Conservation (phyloP, 2,888 invertebrate genomes). For the Drosophila flavopinicola region DNA sequence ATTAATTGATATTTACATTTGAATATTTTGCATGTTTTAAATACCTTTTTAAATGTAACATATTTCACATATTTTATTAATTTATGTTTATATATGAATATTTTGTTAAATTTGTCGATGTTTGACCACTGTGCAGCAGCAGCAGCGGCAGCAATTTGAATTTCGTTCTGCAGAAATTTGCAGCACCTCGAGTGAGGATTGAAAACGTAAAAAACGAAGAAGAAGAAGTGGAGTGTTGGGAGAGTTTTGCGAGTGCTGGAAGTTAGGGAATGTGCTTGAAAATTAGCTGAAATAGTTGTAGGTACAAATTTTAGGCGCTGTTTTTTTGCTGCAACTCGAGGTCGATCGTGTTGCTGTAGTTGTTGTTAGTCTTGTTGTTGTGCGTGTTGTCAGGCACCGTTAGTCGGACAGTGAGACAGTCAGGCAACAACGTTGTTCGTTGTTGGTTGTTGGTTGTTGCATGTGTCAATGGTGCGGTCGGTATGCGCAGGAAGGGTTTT, state of each 20-base stretch:
- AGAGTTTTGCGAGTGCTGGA: conserved; percentile 13
- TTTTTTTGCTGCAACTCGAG: conserved; percentile 18
- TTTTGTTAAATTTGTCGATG: too few species aligned
- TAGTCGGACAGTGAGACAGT: conserved; percentile 47
- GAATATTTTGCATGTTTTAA: too few species aligned
- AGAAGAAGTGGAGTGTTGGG: conserved; percentile 15
- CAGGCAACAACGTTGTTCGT: conserved; percentile 64
- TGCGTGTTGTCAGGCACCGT: conserved; percentile 75
- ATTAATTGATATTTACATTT: too few species aligned
- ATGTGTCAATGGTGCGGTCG: conserved; percentile 68
- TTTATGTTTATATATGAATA: not conserved
- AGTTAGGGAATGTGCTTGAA: conserved; percentile 71
- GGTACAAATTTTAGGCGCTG: conserved; percentile 77
- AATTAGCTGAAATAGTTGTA: conserved; percentile 81
- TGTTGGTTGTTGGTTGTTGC: conserved; percentile 69
- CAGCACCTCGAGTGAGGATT: conserved; percentile 65
- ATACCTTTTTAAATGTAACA: too few species aligned
- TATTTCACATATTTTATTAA: too few species aligned
- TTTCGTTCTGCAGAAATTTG: conserved; percentile 64
- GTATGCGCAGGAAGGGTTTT: conserved; percentile 26
- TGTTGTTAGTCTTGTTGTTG: conserved; percentile 46
- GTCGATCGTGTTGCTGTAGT: conserved; percentile 52
- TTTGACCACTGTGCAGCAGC: conserved; percentile 37
- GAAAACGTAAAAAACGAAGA: too few species aligned
- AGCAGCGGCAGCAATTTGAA: conserved; percentile 53